A percentile compares a stretch with the other conserved stretches of the same genome.
Conservation (phyloP, 2,797 vertebrate genomes). For the Sebastolobus altivelis region DNA sequence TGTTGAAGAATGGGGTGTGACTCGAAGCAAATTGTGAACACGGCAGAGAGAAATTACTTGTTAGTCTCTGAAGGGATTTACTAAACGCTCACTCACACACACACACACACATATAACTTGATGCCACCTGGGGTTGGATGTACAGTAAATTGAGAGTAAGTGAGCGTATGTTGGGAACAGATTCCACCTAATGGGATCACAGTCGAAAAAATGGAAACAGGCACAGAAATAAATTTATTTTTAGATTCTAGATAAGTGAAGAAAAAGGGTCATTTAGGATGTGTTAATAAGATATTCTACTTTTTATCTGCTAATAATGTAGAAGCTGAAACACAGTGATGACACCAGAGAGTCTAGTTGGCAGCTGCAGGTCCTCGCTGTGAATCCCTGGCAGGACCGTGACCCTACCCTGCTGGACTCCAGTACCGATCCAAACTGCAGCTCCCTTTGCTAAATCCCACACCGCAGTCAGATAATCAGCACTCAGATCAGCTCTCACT, state of each 20-base stretch:
- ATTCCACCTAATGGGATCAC: neutral
- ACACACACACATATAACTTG: neutral
- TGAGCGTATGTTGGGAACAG: constrained; percentile 1
- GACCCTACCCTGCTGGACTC: constrained; percentile 19
- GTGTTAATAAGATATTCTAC: neutral
- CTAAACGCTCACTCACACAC: neutral
- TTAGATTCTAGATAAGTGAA: neutral
- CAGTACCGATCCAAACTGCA: constrained; percentile 22
- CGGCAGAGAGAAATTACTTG: constrained; percentile 11
- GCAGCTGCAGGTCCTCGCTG: constrained; percentile 18
- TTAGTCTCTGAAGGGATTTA: constrained; percentile 12
- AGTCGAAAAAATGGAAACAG: neutral
- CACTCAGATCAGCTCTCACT: constrained; percentile 19
- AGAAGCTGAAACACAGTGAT: neutral
- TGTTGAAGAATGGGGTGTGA: constrained; percentile 32
- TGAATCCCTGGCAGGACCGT: constrained; percentile 8
- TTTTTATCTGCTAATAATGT: constrained; percentile 16
- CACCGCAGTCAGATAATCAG: constrained; percentile 14
- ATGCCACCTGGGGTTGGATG: neutral
- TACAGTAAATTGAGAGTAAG: neutral
- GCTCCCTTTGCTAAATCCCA: neutral
- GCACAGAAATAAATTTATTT: neutral
- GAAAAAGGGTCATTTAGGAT: neutral
- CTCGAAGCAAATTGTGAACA: neutral
- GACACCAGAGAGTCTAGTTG: neutral